These are phyloP conservation scores for Cantharis rufa DNA, from an alignment of 2,888 invertebrate species.

Conservation along the genomic window DNA sequence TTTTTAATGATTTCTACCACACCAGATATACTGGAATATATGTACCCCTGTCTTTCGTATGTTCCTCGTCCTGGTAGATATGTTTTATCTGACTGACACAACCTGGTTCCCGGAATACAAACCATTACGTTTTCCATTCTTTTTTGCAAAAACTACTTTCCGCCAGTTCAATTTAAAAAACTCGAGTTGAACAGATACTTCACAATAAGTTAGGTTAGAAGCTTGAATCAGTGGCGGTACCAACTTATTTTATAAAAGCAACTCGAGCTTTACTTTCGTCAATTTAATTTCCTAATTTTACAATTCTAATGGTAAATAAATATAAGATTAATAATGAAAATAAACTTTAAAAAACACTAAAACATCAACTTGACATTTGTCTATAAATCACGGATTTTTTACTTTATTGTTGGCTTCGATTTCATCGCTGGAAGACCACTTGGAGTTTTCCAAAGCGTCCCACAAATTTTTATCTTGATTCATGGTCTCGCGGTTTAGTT, in stretches of 20 bases:
- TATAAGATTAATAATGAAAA: not conserved
- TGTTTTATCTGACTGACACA: slow-evolving; percentile 70
- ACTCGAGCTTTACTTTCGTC: not conserved
- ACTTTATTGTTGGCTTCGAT: not conserved
- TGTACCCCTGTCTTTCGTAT: slow-evolving; percentile 82
- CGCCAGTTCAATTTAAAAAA: too few relatives aligned
- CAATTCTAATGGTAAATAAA: not conserved
- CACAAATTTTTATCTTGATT: slow-evolving; percentile 78
- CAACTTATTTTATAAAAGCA: not conserved
- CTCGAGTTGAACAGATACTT: not conserved
- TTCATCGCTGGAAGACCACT: slow-evolving; percentile 62
- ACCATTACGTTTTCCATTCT: slow-evolving; percentile 41
- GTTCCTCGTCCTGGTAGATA: slow-evolving; percentile 80
- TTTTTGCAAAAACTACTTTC: not conserved
- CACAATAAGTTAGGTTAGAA: not conserved
- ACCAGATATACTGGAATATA: slow-evolving; percentile 85
- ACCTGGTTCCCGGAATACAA: slow-evolving; percentile 70
- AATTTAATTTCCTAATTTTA: not conserved
- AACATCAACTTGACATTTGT: not conserved
- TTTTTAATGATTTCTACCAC: slow-evolving; percentile 66
- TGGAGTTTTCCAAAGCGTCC: slow-evolving; percentile 80
- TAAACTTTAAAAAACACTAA: not conserved
- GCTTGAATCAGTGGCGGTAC: not conserved
- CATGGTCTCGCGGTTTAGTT: slow-evolving; percentile 74
- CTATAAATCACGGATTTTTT: not conserved